phyloP scores from a whole-genome alignment of 1,140 invertebrate genomes.

The Cydia pomonella region DNA sequence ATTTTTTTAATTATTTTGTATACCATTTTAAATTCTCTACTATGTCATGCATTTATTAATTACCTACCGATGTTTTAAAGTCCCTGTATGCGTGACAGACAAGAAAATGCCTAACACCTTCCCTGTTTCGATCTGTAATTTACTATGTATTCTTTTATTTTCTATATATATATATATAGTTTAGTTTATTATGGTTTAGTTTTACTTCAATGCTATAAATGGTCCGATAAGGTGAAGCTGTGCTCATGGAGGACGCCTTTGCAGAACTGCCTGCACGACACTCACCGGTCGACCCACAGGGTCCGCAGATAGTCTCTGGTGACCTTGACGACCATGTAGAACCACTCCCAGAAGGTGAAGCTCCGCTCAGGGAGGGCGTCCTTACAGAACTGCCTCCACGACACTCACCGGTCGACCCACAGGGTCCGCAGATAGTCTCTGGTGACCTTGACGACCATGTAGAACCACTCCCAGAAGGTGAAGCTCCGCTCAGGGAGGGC shows the following conservation, averaged over 20 bases:
- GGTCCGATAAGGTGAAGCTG: conserved; percentile 98
- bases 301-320: conserved; percentile 94
- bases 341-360: conserved; percentile 99
- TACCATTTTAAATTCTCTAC: too few species aligned
- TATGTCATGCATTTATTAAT: too few species aligned
- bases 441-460: conserved; percentile 97
- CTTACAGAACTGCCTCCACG: conserved; percentile 97
- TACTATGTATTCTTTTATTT: too few species aligned
- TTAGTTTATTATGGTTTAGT: too few species aligned
- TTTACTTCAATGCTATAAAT: too few species aligned
- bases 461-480: conserved; percentile 99
- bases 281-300: conserved; percentile 94
- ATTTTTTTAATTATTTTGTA: too few species aligned
- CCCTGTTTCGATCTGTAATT: too few species aligned
- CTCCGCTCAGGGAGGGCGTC: conserved; percentile 85
- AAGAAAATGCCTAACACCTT: too few species aligned
- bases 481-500: conserved; percentile 85
- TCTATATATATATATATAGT: too few species aligned
- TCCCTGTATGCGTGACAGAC: too few species aligned
- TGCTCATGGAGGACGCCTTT: conserved; percentile 95
- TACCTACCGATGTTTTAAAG: too few species aligned
- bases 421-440: conserved; percentile 91
- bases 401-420: conserved; percentile 92
- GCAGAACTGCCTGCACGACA: conserved; percentile 95
- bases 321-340: conserved; percentile 97